A percentile compares a stretch with the other conserved stretches of the same genome.
Evolutionary conservation across 2,797 vertebrate genomes (phyloP).

Genomic region (Eulemur coronatus): DNA sequence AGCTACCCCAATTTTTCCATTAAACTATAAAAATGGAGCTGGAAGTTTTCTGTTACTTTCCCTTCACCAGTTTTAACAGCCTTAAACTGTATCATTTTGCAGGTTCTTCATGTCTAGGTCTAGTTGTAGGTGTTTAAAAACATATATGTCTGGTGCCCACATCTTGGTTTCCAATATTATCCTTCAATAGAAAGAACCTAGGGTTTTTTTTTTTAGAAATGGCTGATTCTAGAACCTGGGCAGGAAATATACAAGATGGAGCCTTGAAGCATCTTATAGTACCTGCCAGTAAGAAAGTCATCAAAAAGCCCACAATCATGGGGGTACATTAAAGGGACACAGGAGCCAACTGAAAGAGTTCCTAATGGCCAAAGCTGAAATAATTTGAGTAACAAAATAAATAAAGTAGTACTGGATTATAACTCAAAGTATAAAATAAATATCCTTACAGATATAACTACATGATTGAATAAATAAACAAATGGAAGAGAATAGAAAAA

Average conservation of each 20-base stretch:
- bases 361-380: neutral
- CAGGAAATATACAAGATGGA: neutral
- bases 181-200: neutral
- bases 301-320: neutral
- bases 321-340: neutral
- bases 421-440: neutral
- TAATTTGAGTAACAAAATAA: neutral
- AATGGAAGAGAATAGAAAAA: neutral
- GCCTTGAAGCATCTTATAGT: neutral
- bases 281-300: neutral
- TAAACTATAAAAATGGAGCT: constrained; percentile 16
- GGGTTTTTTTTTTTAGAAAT: neutral
- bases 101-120: neutral
- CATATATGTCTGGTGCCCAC: neutral
- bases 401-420: neutral
- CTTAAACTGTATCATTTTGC: neutral
- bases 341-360: neutral
- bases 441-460: neutral
- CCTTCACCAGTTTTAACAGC: neutral
- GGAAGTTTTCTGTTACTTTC: neutral
- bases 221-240: neutral
- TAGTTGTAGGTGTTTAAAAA: neutral
- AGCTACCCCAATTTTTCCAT: neutral
- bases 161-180: neutral
- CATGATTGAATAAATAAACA: neutral